Evolutionary conservation across 53 echinoderm and acorn worm species (phyloP), one percentile per base, ranked within the genome.

Genomic region (Antedon mediterranea): DNA sequence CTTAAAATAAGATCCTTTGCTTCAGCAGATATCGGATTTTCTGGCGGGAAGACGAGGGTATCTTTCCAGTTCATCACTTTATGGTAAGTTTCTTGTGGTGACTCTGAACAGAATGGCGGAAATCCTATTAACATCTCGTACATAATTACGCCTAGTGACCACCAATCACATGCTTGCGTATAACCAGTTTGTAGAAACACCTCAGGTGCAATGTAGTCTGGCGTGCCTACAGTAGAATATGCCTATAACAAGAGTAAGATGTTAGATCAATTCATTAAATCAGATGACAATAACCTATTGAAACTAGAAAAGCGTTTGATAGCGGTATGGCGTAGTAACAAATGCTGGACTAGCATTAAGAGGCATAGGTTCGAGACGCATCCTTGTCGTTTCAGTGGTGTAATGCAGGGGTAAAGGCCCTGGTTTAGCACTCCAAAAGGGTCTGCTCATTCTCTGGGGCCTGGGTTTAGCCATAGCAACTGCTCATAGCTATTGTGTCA

Each of bases 101-200:
- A 92, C 88, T 98, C 98, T 0, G 98, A 98, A 86, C 98, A 98
- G 86, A 98, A 98, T 30, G 98, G 98, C 28, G 98, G 98, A 75
- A 92, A 98, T 74, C 98, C 98, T 79, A 98, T 98, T 88, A 98
- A 85, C 98, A 98, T 98, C 88, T 98, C 98, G 76, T 98, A 98
- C 92, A 98, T 92, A 85, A 98, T 93, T 74, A 98, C 98, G 73
- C 98, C 98, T 83, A 98, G 83, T 76, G 98, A 98, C 98, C 98
- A 98, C 92, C 92, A 98, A 82, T 98, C 98, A 82, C 98, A 98
- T 28, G 89, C 84, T 75, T 88, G 83, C 34, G 90, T 82, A 81
- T 98, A 98, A 71, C 98, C 98, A 0, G 90, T 98, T 71, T 98
- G 98, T 18, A 90, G 88, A 79, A 98, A 98, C 28, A 98, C 98